phyloP scores from a whole-genome alignment of 2,113 vertebrate genomes.

The Ameiurus melas region DNA sequence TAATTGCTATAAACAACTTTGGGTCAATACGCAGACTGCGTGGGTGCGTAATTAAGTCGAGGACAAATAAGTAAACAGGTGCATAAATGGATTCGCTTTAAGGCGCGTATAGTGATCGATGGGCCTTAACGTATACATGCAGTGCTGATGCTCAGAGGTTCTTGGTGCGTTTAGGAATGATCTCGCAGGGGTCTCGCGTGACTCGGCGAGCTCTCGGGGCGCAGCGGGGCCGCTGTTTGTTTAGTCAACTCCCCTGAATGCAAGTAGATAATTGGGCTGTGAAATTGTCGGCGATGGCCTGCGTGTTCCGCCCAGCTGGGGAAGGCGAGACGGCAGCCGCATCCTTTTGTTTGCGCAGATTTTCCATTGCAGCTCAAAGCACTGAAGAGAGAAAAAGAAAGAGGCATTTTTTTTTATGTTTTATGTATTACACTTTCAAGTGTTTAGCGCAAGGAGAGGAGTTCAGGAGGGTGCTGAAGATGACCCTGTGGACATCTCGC shows the following conservation, averaged over 20 bases:
- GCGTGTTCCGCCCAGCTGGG: conserved; percentile 84
- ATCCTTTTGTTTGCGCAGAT: conserved; percentile 48
- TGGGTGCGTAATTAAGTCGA: conserved; percentile 52
- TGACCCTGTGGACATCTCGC: not conserved
- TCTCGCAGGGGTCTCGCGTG: conserved; percentile 78
- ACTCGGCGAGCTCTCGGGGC: conserved; percentile 82
- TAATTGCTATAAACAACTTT: conserved; percentile 72
- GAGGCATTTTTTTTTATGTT: conserved; percentile 61
- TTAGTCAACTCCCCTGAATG: conserved; percentile 96
- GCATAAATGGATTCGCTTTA: conserved; percentile 53
- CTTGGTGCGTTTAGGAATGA: conserved; percentile 91
- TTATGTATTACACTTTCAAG: conserved; percentile 77
- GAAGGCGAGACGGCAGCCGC: conserved; percentile 56
- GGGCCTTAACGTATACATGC: conserved; percentile 66
- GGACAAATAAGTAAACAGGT: conserved; percentile 43
- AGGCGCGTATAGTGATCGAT: conserved; percentile 62
- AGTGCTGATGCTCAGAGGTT: conserved; percentile 77
- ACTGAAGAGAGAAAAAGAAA: conserved; percentile 2
- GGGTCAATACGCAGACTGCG: conserved; percentile 85
- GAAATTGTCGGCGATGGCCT: conserved; percentile 90
- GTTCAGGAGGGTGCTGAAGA: not conserved
- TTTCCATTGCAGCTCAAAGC: conserved; percentile 13
- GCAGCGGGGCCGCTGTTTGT: conserved; percentile 90
- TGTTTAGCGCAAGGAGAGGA: conserved; percentile 65
- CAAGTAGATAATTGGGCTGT: conserved; percentile 95